Evolutionary conservation across 2,888 invertebrate genomes (phyloP).

Genomic region (Theretra japonica): DNA sequence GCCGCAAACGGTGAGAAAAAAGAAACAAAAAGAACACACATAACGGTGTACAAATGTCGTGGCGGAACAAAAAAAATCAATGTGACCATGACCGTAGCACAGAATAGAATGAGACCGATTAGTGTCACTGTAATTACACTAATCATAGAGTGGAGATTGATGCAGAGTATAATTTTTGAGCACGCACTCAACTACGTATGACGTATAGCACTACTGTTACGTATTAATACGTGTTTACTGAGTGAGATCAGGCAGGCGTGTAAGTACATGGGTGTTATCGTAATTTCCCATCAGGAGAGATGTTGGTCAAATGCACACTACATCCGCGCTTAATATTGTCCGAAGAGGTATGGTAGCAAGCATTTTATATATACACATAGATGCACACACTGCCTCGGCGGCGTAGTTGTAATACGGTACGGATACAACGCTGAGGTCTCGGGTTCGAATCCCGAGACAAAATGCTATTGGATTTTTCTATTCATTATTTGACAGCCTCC

Average conservation of each 20-base stretch:
- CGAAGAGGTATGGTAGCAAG: too few relatives aligned
- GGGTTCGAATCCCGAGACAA: too few relatives aligned
- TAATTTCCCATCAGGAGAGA: too few relatives aligned
- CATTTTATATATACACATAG: too few relatives aligned
- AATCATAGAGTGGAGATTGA: conserved; percentile 11
- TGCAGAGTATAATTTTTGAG: conserved; percentile 15
- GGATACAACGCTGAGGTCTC: too few relatives aligned
- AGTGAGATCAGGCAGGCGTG: background rate
- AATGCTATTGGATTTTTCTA: too few relatives aligned
- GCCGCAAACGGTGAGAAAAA: conserved; percentile 48
- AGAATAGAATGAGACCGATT: conserved; percentile 58
- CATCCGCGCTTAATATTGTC: too few relatives aligned
- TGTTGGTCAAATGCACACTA: too few relatives aligned
- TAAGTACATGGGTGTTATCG: too few relatives aligned
- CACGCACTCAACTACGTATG: conserved; percentile 6
- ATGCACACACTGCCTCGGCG: too few relatives aligned
- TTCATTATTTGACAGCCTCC: too few relatives aligned
- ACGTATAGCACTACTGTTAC: conserved; percentile 12
- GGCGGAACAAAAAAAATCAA: conserved; percentile 59
- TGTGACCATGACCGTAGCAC: conserved; percentile 55
- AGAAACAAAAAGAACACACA: conserved; percentile 52
- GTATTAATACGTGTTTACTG: conserved; percentile 6
- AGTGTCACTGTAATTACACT: conserved; percentile 67
- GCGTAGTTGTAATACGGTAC: too few relatives aligned
- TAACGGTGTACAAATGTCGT: conserved; percentile 53